These are phyloP conservation scores for Acleris literana DNA, from an alignment of 2,888 invertebrate genomes.

Conservation along the genomic window DNA sequence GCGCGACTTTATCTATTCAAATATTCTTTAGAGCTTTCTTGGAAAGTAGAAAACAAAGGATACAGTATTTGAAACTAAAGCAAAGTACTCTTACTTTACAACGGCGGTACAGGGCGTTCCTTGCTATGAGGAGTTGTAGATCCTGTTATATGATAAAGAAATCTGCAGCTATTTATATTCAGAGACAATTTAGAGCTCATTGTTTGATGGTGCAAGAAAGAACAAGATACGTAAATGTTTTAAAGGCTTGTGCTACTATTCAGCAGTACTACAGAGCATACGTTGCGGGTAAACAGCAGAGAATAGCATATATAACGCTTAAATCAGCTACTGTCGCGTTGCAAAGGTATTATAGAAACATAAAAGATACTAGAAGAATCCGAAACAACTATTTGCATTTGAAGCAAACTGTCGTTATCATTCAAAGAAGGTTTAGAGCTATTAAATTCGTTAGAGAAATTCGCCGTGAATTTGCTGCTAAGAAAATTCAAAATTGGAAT, in stretches of 20 bases:
- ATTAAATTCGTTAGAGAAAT: constrained; percentile 48
- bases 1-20: constrained; percentile 69
- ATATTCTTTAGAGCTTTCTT: constrained; percentile 59
- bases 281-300: constrained; percentile 12
- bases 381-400: constrained; percentile 54
- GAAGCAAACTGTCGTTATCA: constrained; percentile 50
- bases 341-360: constrained; percentile 61
- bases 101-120: constrained; percentile 57
- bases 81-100: constrained; percentile 55
- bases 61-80: constrained; percentile 58
- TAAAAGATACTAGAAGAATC: constrained; percentile 36
- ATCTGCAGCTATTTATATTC: constrained; percentile 50
- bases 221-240: constrained; percentile 56
- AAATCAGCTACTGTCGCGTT: constrained; percentile 36
- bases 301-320: constrained; percentile 33
- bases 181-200: constrained; percentile 67
- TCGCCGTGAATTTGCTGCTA: constrained; percentile 51
- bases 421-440: constrained; percentile 67
- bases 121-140: constrained; percentile 57
- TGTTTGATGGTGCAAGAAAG: constrained; percentile 61
- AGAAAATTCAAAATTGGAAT: constrained; percentile 70
- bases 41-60: constrained; percentile 52
- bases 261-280: constrained; percentile 65
- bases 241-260: constrained; percentile 51
- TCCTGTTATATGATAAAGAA: constrained; percentile 50